Evolutionary conservation across 2,113 vertebrate species (phyloP).

Genomic region (Ia io): DNA sequence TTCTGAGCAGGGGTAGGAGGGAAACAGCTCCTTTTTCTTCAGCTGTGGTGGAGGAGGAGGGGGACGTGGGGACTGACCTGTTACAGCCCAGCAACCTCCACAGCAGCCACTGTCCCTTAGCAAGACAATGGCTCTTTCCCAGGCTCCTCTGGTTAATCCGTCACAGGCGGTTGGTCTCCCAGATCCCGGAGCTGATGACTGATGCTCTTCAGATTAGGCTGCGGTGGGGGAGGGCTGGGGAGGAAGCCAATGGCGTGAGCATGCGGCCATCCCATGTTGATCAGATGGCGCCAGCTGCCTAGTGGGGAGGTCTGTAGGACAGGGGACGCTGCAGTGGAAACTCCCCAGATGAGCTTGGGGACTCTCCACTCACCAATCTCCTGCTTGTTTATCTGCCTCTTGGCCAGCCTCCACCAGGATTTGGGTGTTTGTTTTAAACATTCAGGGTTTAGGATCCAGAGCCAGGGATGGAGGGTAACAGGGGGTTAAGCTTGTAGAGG

Average conservation of each 20-base stretch:
- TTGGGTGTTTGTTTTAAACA: conserved; percentile 46
- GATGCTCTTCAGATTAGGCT: background rate
- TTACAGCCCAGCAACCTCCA: background rate
- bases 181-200: conserved; percentile 4
- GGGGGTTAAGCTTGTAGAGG: background rate
- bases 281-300: background rate
- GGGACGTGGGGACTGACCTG: background rate
- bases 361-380: background rate
- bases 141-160: background rate
- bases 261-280: background rate
- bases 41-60: background rate
- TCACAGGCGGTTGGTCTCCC: background rate
- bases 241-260: background rate
- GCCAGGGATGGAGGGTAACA: background rate
- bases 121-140: background rate
- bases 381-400: conserved; percentile 47
- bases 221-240: background rate
- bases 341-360: conserved; percentile 21
- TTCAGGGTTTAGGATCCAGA: background rate
- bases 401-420: background rate
- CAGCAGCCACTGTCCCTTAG: background rate
- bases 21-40: background rate
- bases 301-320: background rate
- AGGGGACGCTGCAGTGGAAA: conserved; percentile 50
- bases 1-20: background rate